These are phyloP conservation scores for Fratercula arctica DNA, from an alignment of 2,797 vertebrate genomes.

Conservation along the genomic window DNA sequence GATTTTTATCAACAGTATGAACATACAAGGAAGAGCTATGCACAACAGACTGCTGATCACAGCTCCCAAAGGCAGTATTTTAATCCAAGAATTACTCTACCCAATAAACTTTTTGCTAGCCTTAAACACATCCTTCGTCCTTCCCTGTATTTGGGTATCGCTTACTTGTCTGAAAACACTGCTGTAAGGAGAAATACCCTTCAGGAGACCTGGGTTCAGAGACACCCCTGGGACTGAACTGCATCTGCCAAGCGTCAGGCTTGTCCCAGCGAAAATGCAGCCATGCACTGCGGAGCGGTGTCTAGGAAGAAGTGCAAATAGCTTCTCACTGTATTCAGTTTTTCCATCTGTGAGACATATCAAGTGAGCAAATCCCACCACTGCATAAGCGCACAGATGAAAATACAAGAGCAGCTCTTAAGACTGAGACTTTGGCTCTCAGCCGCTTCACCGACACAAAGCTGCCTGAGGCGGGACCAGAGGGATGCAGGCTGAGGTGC, in stretches of 20 bases:
- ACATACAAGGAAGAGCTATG: conserved; percentile 47
- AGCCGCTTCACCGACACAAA: background rate
- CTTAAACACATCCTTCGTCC: background rate
- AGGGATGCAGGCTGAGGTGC: background rate
- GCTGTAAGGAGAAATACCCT: background rate
- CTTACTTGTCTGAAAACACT: background rate
- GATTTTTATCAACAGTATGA: conserved; percentile 30
- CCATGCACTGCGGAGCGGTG: fast-evolving
- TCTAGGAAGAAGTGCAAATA: conserved; percentile 1
- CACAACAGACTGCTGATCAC: background rate
- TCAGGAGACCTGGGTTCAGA: background rate
- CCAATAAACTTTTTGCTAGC: background rate
- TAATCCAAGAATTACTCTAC: background rate
- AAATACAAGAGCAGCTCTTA: background rate
- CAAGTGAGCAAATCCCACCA: background rate
- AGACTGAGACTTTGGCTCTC: background rate
- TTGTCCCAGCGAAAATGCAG: background rate
- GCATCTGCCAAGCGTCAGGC: background rate
- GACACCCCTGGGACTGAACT: background rate
- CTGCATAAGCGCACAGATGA: background rate
- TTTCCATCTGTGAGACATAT: conserved; percentile 31
- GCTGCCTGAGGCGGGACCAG: background rate
- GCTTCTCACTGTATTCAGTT: background rate
- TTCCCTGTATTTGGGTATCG: background rate
- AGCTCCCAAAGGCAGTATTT: conserved; percentile 6